Evolutionary conservation across 2,797 vertebrate species (phyloP).

Genomic region (Xerus rutilus): DNA sequence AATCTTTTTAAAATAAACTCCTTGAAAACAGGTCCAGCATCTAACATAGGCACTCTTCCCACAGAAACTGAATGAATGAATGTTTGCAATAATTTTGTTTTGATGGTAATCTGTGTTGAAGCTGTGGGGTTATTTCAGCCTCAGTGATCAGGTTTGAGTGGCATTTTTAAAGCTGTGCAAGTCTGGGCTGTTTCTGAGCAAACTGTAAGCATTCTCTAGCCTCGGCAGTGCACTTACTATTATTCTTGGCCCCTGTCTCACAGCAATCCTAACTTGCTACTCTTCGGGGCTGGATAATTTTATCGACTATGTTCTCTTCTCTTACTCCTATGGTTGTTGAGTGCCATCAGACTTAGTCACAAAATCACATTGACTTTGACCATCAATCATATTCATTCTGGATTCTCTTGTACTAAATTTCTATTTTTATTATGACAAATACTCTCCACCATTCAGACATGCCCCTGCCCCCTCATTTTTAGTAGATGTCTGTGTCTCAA

Average conservation of each 20-base stretch:
- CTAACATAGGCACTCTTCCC: not conserved
- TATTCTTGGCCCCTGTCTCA: not conserved
- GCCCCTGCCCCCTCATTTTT: not conserved
- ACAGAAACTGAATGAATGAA: not conserved
- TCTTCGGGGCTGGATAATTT: not conserved
- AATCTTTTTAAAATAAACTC: slow-evolving; percentile 38
- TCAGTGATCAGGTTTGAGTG: not conserved
- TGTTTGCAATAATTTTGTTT: not conserved
- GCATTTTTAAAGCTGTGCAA: slow-evolving; percentile 5
- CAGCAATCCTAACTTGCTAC: not conserved
- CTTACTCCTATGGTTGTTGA: not conserved
- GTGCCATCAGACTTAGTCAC: not conserved
- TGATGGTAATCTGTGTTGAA: not conserved
- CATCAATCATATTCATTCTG: not conserved
- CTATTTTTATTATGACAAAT: not conserved
- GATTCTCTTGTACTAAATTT: not conserved
- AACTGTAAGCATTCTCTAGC: not conserved
- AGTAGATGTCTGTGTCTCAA: not conserved
- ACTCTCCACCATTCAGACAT: not conserved
- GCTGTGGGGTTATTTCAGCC: not conserved
- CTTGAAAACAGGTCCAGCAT: slow-evolving; percentile 1
- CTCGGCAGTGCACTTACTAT: not conserved
- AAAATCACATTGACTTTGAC: slow-evolving; percentile 13
- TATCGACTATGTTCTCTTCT: not conserved
- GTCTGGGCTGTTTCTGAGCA: slow-evolving; percentile 42